Conservation (phyloP, 2,888 invertebrate species). For the Agonopterix subpropinquella region DNA sequence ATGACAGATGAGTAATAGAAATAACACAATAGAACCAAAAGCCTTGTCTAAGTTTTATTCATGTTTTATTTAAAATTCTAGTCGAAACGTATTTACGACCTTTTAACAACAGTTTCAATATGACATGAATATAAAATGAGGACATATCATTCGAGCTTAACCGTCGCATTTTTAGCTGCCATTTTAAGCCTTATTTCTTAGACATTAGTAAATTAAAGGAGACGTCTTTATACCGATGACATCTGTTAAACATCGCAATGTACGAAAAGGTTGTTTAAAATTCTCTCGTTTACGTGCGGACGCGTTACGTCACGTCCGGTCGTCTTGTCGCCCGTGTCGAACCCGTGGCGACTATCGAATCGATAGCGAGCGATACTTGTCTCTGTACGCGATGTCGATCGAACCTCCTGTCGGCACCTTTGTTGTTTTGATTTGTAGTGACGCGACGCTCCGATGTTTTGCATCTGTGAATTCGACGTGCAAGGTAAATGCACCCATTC, state of each 20-base stretch:
- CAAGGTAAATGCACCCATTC: slow-evolving; percentile 12
- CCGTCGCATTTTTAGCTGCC: slow-evolving; percentile 3
- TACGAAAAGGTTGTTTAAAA: slow-evolving; percentile 70
- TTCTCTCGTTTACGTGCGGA: slow-evolving; percentile 65
- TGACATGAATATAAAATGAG: slow-evolving; percentile 57
- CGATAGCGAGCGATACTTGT: slow-evolving; percentile 4
- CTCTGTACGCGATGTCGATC: slow-evolving; percentile 52
- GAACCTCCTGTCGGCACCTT: slow-evolving; percentile 65
- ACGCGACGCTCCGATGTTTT: slow-evolving; percentile 28
- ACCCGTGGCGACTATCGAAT: slow-evolving; percentile 32
- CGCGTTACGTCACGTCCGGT: slow-evolving; percentile 68
- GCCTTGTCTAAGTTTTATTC: not conserved
- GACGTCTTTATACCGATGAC: slow-evolving; percentile 48
- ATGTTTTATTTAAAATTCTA: slow-evolving; percentile 42
- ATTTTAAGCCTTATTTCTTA: slow-evolving; percentile 30
- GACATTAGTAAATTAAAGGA: slow-evolving; percentile 20
- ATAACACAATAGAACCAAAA: not conserved
- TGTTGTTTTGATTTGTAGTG: slow-evolving; percentile 66
- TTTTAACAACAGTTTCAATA: slow-evolving; percentile 55
- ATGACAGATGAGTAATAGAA: not conserved
- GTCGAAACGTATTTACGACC: slow-evolving; percentile 52
- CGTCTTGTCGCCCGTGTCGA: slow-evolving; percentile 32
- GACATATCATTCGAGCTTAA: slow-evolving; percentile 14
- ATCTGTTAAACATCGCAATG: slow-evolving; percentile 57
- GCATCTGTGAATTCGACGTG: slow-evolving; percentile 43